Base-by-base conservation (phyloP, 2,888 invertebrate species). In the Eristalis arbustorum region DNA sequence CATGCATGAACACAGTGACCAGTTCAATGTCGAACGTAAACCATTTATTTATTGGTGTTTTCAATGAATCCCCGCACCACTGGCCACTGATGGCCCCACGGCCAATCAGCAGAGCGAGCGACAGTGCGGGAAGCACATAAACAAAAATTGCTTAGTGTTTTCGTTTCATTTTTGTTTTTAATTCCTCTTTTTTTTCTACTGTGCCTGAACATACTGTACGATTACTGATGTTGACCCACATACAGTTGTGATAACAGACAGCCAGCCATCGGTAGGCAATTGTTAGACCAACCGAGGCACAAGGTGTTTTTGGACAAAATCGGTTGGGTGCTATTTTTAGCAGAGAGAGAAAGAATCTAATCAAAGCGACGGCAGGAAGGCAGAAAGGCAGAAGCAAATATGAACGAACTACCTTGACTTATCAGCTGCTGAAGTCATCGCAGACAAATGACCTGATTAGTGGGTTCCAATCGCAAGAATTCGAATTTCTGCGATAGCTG, bases 181-280 rank as follows among this genome's bases (percentile, higher is more conserved):
- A 31, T 31, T 31, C 31, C 0, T 31, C 3, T 14, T 42, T 42
- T 14, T 14, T 49, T 49, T 42, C 18, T 18, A 18, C 18, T 49
- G 49, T 18, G 49, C 18, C 8, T 18, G 2, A 49, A 18, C 49
- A 18, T 18, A 18, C 49, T 66, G 49, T 13, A n/a, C 13, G 31
- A 64, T 37, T 68, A 22, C 59, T 69, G 68, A 34, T 57, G 63
- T 74, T 78, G 83, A 83, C 83, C 83, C 42, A 83, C 57, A 64
- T 83, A 73, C 22, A 59, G 63, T 67, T 69, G 59, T 37, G 78
- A 83, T 83, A 68, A 77, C 75, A 75, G 59, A 42, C 23, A 25
- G 31, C 31, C 25, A 75, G 67, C 42, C 13, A 25, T 59, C 25
- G 61, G 75, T 49, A 31, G 25, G 59, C 31, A 67, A 57, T 49